Evolutionary conservation across 2,888 invertebrate species (phyloP), one percentile per base, ranked within the genome.

Genomic region (Chaetogeoica ovagalla): DNA sequence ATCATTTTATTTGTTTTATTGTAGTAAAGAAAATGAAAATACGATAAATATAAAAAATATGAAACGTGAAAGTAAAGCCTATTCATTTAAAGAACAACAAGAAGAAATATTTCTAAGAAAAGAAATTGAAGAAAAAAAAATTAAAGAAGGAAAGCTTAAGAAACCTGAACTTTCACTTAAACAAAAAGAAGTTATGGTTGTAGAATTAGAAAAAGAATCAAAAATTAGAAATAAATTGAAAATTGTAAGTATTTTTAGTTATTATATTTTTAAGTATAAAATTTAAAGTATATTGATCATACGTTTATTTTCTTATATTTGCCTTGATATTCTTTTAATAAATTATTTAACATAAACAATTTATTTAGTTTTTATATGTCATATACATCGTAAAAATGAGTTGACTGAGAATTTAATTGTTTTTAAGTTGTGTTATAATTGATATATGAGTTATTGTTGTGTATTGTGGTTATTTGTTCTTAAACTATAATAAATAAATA

Each of bases 61-160:
- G 86, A 96, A 95, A 86, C 90, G 97, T 21, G 98, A 98, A 86
- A 98, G 96, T 86, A 98, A 97, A 87, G 94, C 93, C 2, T 98
- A 98, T 86, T 96, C 96, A 82, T 97, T 95, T 86, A 95, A 96
- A 85, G 98, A 98, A 82, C 98, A 99, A 86, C 89, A 96, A 85
- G 98, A 97, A 85, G 98, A 98, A 86, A 86, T 96, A 83, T 95
- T 97, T 85, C 88, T 98, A 76, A 89, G 94, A n/a, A 91, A 95
- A 82, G 97, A 98, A 87, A 88, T 97, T 30, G 97, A 97, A 84
- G 96, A 96, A 84, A 96, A 96, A 86, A 91, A 91, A 76, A 90
- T 91, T 48, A 90, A 90, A 82, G 93, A 94, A 84, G 95, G 95
- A 0, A 94, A 93, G 86, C 86, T 91, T 60, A 92, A 92, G 84